Percentiles rank a stretch among this genome's conserved stretches.
Conservation (phyloP, 2,888 invertebrate species). For the Pollenia angustigena region DNA sequence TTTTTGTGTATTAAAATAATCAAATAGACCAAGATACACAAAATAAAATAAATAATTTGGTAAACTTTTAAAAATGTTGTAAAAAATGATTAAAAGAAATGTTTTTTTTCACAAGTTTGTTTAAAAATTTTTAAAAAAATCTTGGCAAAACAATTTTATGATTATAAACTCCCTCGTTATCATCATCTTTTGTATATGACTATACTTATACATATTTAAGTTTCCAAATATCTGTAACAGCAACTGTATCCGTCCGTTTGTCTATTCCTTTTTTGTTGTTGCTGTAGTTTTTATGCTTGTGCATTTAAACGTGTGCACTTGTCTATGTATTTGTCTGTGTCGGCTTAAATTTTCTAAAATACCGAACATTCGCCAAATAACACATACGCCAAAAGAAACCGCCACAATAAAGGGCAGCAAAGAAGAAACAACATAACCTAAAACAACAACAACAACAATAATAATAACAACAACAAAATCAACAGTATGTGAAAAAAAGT, state of each 20-base stretch:
- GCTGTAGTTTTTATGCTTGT: neutral
- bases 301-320: conserved; percentile 5
- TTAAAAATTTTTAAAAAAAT: no score
- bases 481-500: conserved; percentile 6
- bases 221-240: conserved; percentile 15
- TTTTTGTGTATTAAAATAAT: no score
- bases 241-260: conserved; percentile 3
- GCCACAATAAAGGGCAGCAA: neutral
- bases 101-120: no score
- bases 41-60: no score
- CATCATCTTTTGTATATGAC: neutral
- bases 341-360: conserved; percentile 45
- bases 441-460: neutral
- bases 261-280: neutral
- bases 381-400: conserved; percentile 26
- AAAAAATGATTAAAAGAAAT: no score
- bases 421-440: conserved; percentile 13
- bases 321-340: conserved; percentile 49
- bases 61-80: no score
- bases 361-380: conserved; percentile 20
- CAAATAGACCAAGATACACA: no score
- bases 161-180: neutral
- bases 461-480: conserved; percentile 7
- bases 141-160: neutral
- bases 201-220: neutral